Base-by-base conservation (phyloP, 2,797 vertebrate species). In the Oryzias dopingdopingensis region DNA sequence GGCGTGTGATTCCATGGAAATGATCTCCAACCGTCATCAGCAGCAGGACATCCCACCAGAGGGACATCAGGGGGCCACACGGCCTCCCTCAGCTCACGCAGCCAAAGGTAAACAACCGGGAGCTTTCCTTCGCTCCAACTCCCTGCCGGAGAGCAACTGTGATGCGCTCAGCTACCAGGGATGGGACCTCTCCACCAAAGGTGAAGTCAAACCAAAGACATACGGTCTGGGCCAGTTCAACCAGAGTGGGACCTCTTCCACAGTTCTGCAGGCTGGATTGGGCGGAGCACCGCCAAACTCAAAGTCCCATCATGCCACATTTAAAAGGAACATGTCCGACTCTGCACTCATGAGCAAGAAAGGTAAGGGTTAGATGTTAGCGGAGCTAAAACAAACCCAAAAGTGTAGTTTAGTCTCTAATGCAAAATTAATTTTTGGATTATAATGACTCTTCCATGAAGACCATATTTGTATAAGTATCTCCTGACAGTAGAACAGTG, bases 1-100 rank as follows among this genome's bases (percentile, higher is more conserved):
- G 84, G 91, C 92, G 15, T 98, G 96, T 81, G 94, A 96, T 79
- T 91, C 90, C 16, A 74, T 96, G 68, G 97, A 99, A 88, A 93
- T 86, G 81, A 86, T 90, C 70, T 94, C 91, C 51, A 88, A 76
- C 84, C 86, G 71, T 60, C 85, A 89, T 58, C 68, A 75, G 4
- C 42, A 68, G 32, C 43, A 16, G 44, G 51, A 73, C 4, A 8
- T 8, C 13, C 40, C 56, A 3, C 22, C 13, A 32, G 64, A 61
- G 26, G 13, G 32, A 52, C 56, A 47, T 15, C 56, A 12, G 43
- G 78, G 70, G 70, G 22, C 22, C 59, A 61, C 72, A 0, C 14
- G 32, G 1, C 59, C 70, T 46, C 47, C 76, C 52, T 58, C 76
- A 45, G 65, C 81, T 46, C 16, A 53, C 37, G 16, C 3, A 3